Conservation (phyloP, 1,140 invertebrate species). For the Papilio aristodemus region DNA sequence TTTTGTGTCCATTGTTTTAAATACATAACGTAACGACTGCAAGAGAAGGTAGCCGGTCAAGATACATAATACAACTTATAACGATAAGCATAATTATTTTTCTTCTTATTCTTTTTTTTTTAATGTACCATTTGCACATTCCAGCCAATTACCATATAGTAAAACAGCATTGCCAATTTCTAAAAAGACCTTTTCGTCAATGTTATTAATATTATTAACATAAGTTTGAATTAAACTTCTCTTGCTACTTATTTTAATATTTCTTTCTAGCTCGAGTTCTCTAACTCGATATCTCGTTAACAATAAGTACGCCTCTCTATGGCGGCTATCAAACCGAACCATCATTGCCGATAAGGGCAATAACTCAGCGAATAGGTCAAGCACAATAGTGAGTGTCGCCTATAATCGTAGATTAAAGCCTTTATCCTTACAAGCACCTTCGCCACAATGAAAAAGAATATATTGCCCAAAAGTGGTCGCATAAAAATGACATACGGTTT, state of each 20-base stretch:
- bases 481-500: slow-evolving; percentile 78
- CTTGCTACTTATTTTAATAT: too few relatives aligned
- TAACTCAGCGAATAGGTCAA: slow-evolving; percentile 76
- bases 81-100: too few relatives aligned
- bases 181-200: too few relatives aligned
- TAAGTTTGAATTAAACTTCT: too few relatives aligned
- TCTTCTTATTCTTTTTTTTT: too few relatives aligned
- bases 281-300: neutral
- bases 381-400: slow-evolving; percentile 77
- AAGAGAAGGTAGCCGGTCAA: neutral
- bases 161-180: too few relatives aligned
- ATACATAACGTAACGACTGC: slow-evolving; percentile 11
- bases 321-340: slow-evolving; percentile 43
- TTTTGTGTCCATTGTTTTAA: slow-evolving; percentile 40
- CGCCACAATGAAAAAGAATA: slow-evolving; percentile 77
- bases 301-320: slow-evolving; percentile 34
- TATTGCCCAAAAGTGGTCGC: slow-evolving; percentile 76
- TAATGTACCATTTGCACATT: too few relatives aligned
- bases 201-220: too few relatives aligned
- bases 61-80: neutral
- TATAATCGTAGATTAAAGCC: slow-evolving; percentile 79
- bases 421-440: slow-evolving; percentile 77
- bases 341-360: slow-evolving; percentile 56
- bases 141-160: too few relatives aligned
- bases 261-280: too few relatives aligned